These are phyloP conservation scores for Ornithoptera alexandrae DNA, from an alignment of 2,888 invertebrate genomes.

Conservation along the genomic window DNA sequence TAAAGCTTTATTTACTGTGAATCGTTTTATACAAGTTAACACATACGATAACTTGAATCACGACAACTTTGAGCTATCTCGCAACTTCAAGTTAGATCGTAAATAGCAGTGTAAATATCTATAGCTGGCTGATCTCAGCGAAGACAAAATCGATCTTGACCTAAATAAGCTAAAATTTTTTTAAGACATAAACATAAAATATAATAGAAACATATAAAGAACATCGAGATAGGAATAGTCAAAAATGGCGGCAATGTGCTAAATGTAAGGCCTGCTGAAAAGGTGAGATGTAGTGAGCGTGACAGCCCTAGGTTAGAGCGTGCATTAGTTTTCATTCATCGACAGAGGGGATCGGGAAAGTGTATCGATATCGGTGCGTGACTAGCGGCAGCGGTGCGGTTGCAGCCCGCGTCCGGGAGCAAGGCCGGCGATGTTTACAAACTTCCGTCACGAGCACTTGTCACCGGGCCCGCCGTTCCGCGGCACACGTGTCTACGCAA, in stretches of 20 bases:
- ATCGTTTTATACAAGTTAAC: too few relatives aligned
- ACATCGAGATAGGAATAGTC: too few relatives aligned
- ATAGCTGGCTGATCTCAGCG: too few relatives aligned
- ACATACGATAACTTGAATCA: too few relatives aligned
- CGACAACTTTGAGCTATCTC: too few relatives aligned
- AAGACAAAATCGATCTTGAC: too few relatives aligned
- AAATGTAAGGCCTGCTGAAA: not conserved
- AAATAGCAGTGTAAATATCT: too few relatives aligned
- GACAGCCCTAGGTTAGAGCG: constrained; percentile 37
- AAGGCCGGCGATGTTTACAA: constrained; percentile 77
- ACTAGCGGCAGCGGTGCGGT: constrained; percentile 42
- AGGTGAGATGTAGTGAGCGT: not conserved
- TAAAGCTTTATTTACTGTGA: not conserved
- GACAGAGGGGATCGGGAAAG: constrained; percentile 53
- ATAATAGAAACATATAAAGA: too few relatives aligned
- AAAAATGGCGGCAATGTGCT: too few relatives aligned
- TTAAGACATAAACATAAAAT: too few relatives aligned
- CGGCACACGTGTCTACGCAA: constrained; percentile 73
- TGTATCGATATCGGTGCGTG: constrained; percentile 62
- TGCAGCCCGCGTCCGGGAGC: constrained; percentile 60
- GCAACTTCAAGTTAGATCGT: too few relatives aligned
- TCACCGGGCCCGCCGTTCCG: constrained; percentile 52
- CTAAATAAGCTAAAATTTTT: too few relatives aligned
- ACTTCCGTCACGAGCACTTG: constrained; percentile 73
- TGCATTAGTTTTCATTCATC: constrained; percentile 62